Evolutionary conservation across 2,888 invertebrate genomes (phyloP).

Genomic region (Scaptodrosophila latifasciaeformis): DNA sequence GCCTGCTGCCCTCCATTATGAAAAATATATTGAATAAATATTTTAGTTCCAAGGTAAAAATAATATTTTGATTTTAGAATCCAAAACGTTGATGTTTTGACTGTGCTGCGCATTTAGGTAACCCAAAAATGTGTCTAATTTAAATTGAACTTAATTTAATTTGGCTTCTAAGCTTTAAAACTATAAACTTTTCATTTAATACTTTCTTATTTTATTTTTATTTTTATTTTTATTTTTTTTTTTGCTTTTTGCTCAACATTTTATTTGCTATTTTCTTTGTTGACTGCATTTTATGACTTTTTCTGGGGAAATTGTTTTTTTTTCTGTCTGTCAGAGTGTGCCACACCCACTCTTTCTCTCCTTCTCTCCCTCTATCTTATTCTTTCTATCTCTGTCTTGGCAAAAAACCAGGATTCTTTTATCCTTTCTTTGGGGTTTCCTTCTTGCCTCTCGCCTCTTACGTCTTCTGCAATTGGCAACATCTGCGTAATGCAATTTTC

Average conservation of each 20-base stretch:
- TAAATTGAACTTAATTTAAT: constrained; percentile 51
- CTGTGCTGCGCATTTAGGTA: too few relatives aligned
- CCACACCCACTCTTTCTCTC: constrained; percentile 26
- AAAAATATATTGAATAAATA: constrained; percentile 63
- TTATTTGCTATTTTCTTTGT: constrained; percentile 61
- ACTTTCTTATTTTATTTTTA: constrained; percentile 22
- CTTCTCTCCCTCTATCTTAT: not conserved
- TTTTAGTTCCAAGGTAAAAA: constrained; percentile 67
- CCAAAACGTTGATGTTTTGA: too few relatives aligned
- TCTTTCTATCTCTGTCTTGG: too few relatives aligned
- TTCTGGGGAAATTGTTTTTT: constrained; percentile 36
- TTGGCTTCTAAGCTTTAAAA: too few relatives aligned
- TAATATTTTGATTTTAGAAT: constrained; percentile 63
- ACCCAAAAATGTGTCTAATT: not conserved
- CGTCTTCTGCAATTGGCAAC: constrained; percentile 53
- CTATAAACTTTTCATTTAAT: too few relatives aligned
- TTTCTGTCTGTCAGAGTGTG: too few relatives aligned
- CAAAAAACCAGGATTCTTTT: too few relatives aligned
- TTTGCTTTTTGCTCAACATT: constrained; percentile 43
- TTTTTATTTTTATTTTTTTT: constrained; percentile 41
- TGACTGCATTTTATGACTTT: constrained; percentile 60
- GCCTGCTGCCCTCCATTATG: not conserved
- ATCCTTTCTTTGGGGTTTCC: too few relatives aligned
- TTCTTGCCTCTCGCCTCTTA: not conserved
- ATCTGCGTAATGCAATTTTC: constrained; percentile 67